Evolutionary conservation across 2,888 invertebrate genomes (phyloP).

Genomic region (Chrysolina haemoptera): DNA sequence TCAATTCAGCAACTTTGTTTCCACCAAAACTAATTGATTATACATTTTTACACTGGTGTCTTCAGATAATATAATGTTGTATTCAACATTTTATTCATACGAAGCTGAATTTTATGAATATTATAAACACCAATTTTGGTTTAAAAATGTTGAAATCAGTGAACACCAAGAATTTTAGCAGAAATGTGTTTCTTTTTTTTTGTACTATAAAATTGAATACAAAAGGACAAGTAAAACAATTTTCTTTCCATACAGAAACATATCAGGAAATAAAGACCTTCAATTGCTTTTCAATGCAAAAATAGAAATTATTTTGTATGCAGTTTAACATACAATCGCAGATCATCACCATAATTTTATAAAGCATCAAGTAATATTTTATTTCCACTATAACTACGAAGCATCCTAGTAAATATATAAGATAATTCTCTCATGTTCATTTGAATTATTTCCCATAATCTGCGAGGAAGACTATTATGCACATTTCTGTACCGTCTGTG

Average conservation of each 20-base stretch:
- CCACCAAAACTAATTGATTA: neutral
- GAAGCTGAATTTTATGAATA: neutral
- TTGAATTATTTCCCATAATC: neutral
- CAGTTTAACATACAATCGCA: neutral
- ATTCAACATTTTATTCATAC: neutral
- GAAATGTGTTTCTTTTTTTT: constrained; percentile 10
- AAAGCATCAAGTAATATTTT: neutral
- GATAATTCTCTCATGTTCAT: neutral
- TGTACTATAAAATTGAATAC: neutral
- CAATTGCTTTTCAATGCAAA: constrained; percentile 4
- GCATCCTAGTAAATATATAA: neutral
- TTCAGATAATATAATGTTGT: neutral
- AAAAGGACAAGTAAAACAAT: neutral
- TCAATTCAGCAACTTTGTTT: neutral
- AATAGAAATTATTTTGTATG: constrained; percentile 5
- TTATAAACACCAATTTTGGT: neutral
- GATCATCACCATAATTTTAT: neutral
- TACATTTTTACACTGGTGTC: neutral
- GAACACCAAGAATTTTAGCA: neutral
- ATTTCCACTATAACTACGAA: neutral
- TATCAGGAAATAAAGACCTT: constrained; percentile 23
- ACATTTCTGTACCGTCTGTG: constrained; percentile 59
- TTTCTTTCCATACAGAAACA: constrained; percentile 19
- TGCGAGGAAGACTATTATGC: constrained; percentile 36
- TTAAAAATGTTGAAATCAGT: neutral